These are phyloP conservation scores for Caenorhabditis angaria DNA, from an alignment of 2,888 invertebrate genomes.

Conservation along the genomic window DNA sequence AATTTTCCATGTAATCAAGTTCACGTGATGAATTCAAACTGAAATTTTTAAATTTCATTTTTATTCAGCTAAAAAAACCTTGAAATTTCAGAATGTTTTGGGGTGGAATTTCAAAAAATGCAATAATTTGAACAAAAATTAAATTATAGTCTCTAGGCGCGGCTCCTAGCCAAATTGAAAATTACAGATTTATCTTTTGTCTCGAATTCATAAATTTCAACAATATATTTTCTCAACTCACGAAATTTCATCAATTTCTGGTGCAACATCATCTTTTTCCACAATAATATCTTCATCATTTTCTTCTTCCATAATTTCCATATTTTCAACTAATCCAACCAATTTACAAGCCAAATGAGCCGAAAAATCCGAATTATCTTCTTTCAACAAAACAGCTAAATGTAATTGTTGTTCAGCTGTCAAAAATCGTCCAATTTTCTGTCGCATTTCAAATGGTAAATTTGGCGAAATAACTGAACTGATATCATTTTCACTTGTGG, in stretches of 20 bases:
- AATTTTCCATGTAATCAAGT: no score
- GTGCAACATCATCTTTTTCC: neutral
- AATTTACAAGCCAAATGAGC: constrained; percentile 30
- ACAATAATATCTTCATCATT: constrained; percentile 10
- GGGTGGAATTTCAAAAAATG: no score
- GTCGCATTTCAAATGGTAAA: constrained; percentile 11
- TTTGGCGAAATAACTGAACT: constrained; percentile 18
- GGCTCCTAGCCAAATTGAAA: neutral
- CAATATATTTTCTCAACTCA: neutral
- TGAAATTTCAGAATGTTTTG: no score
- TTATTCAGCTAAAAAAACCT: no score
- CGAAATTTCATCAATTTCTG: constrained; percentile 9
- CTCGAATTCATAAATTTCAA: no score
- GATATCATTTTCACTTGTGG: constrained; percentile 29
- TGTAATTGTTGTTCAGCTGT: constrained; percentile 40
- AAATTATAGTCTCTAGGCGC: neutral
- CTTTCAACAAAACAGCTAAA: constrained; percentile 38
- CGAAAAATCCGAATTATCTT: constrained; percentile 25
- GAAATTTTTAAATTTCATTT: no score
- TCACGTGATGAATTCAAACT: no score
- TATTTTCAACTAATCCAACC: constrained; percentile 18
- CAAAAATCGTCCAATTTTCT: constrained; percentile 9
- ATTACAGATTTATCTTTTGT: neutral
- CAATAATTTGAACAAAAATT: no score
- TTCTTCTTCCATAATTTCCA: constrained; percentile 36